These are phyloP conservation scores for Galerucella pusilla DNA, from an alignment of 2,888 invertebrate species.

Conservation along the genomic window DNA sequence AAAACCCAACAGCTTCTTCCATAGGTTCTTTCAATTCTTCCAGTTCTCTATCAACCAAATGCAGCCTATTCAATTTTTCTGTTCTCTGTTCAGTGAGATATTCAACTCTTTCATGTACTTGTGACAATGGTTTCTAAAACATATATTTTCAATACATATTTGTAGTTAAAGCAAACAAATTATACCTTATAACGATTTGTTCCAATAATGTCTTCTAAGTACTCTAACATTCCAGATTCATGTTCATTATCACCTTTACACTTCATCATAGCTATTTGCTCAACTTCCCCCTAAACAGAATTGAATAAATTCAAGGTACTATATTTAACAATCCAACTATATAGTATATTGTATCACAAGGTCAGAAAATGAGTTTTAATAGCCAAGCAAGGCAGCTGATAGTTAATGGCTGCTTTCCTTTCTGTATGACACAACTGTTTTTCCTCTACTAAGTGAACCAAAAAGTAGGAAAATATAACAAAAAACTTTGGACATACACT, in stretches of 20 bases:
- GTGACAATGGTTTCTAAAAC: slow-evolving; percentile 78
- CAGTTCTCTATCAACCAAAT: slow-evolving; percentile 84
- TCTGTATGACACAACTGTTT: too few species aligned
- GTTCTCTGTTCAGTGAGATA: slow-evolving; percentile 77
- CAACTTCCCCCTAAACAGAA: slow-evolving; percentile 90
- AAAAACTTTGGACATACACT: too few species aligned
- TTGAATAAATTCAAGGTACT: background rate
- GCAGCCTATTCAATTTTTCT: slow-evolving; percentile 87
- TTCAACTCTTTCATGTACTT: slow-evolving; percentile 79
- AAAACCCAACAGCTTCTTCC: slow-evolving; percentile 80
- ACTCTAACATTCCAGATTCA: slow-evolving; percentile 97
- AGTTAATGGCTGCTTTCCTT: too few species aligned
- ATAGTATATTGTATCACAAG: too few species aligned
- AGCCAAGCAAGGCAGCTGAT: too few species aligned
- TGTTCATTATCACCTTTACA: slow-evolving; percentile 87
- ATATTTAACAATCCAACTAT: slow-evolving; percentile 5
- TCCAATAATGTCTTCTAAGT: slow-evolving; percentile 98
- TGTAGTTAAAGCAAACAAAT: background rate
- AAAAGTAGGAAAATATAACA: too few species aligned
- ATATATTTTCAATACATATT: background rate
- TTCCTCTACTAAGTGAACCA: too few species aligned
- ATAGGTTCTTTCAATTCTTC: slow-evolving; percentile 81
- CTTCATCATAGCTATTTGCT: slow-evolving; percentile 99
- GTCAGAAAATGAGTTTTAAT: too few species aligned
- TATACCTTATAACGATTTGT: slow-evolving; percentile 81